Percentiles rank a stretch among this genome's conserved stretches.
phyloP scores from a whole-genome alignment of 2,888 invertebrate genomes.

The Orthosia cruda region DNA sequence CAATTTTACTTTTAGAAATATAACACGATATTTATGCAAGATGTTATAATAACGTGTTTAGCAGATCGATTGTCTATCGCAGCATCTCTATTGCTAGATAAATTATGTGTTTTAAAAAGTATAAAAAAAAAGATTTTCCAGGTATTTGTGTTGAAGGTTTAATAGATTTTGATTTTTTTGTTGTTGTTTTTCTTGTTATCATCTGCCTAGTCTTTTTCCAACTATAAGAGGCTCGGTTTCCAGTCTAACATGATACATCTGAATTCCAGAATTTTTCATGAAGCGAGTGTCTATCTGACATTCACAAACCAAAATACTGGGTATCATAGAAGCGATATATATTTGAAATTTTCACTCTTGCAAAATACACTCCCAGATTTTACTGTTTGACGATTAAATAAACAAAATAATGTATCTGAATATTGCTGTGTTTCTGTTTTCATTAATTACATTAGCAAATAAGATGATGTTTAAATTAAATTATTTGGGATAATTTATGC shows the following conservation, averaged over 20 bases:
- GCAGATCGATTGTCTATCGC: too few relatives aligned
- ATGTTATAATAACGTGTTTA: too few relatives aligned
- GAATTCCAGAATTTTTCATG: not conserved
- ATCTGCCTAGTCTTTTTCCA: not conserved
- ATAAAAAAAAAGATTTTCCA: too few relatives aligned
- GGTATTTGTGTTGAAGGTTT: too few relatives aligned
- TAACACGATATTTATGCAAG: too few relatives aligned
- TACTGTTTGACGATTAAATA: not conserved
- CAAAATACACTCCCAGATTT: not conserved
- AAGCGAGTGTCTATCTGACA: not conserved
- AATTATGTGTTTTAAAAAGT: too few relatives aligned
- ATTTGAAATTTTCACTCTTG: not conserved
- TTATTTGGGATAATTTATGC: constrained; percentile 23
- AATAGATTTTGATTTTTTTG: too few relatives aligned
- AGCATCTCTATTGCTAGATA: too few relatives aligned
- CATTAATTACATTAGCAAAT: constrained; percentile 38
- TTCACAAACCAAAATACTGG: too few relatives aligned
- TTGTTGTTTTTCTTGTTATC: too few relatives aligned
- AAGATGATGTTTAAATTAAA: constrained; percentile 36
- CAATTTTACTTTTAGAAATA: too few relatives aligned
- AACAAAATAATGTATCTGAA: not conserved
- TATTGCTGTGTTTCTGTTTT: constrained; percentile 2
- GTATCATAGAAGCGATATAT: not conserved
- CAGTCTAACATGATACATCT: not conserved
- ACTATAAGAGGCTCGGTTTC: not conserved